These are phyloP conservation scores for Baccha elongata DNA, from an alignment of 2,888 invertebrate genomes.

Conservation along the genomic window DNA sequence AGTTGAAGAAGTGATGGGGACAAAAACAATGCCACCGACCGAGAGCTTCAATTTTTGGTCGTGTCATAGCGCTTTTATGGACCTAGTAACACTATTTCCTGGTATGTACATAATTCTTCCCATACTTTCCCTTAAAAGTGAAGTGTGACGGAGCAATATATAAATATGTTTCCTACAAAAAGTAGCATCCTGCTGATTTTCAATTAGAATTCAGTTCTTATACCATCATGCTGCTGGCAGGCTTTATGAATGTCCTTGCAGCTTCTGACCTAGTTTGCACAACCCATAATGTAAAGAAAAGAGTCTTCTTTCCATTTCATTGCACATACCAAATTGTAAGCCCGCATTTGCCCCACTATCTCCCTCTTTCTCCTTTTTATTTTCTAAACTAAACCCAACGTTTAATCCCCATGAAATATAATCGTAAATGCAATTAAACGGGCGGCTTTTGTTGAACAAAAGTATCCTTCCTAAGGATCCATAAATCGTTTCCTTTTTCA, in stretches of 20 bases:
- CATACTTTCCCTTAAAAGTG: neutral
- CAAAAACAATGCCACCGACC: neutral
- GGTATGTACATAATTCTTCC: neutral
- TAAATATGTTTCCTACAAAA: slow-evolving; percentile 2
- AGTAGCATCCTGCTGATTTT: slow-evolving; percentile 55
- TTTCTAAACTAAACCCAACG: slow-evolving; percentile 3
- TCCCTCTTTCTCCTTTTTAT: neutral
- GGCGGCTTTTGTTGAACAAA: slow-evolving; percentile 68
- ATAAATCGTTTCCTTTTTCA: slow-evolving; percentile 56
- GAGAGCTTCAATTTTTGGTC: slow-evolving; percentile 1
- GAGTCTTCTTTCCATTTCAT: slow-evolving; percentile 51
- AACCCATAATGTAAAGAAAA: slow-evolving; percentile 4
- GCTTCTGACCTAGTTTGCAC: slow-evolving; percentile 66
- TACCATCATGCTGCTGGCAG: slow-evolving; percentile 24
- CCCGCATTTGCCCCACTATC: neutral
- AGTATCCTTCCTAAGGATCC: slow-evolving; percentile 53
- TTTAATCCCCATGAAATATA: slow-evolving; percentile 73
- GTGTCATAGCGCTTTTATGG: slow-evolving; percentile 3
- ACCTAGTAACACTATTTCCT: slow-evolving; percentile 27
- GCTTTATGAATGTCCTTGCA: slow-evolving; percentile 70
- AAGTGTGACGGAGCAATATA: slow-evolving; percentile 13
- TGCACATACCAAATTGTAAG: slow-evolving; percentile 50
- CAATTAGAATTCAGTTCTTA: slow-evolving; percentile 69
- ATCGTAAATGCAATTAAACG: slow-evolving; percentile 73
- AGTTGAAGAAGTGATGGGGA: neutral